These are phyloP conservation scores for Zophobas morio DNA, from an alignment of 1,140 invertebrate genomes.

Conservation along the genomic window DNA sequence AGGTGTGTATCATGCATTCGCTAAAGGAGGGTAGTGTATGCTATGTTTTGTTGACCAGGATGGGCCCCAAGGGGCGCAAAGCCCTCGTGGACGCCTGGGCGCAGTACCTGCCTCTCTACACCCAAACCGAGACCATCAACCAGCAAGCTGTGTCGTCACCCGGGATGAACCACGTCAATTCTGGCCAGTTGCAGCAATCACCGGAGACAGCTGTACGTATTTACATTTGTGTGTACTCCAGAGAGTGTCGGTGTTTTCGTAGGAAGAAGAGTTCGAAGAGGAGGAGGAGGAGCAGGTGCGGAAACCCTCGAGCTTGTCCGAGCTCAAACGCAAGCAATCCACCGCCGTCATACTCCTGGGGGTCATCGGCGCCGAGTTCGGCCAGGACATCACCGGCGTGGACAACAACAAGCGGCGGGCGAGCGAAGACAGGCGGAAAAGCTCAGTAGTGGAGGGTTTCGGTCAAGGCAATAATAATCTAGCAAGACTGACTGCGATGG, in stretches of 20 bases:
- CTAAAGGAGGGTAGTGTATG: no score
- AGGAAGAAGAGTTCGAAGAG: constrained; percentile 87
- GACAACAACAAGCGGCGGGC: constrained; percentile 73
- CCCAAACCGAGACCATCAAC: constrained; percentile 79
- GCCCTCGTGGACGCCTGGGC: constrained; percentile 95
- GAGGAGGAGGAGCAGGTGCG: constrained; percentile 85
- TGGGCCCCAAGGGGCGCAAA: constrained; percentile 94
- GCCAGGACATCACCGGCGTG: constrained; percentile 84
- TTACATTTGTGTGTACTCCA: constrained; percentile 1
- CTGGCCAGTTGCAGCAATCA: constrained; percentile 66
- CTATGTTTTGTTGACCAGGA: constrained; percentile 66
- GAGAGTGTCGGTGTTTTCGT: constrained; percentile 16
- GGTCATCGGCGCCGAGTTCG: constrained; percentile 98
- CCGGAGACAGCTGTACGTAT: constrained; percentile 60
- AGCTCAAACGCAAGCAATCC: constrained; percentile 95
- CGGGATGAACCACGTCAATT: constrained; percentile 64
- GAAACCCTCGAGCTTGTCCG: constrained; percentile 87
- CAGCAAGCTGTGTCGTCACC: constrained; percentile 68
- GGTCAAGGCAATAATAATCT: constrained; percentile 91
- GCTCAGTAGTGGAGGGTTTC: constrained; percentile 83
- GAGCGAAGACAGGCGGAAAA: constrained; percentile 79
- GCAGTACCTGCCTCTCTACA: constrained; percentile 92
- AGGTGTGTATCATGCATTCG: constrained; percentile 67
- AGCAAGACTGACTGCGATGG: constrained; percentile 92
- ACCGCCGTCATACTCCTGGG: constrained; percentile 97